Percentiles rank a stretch among this genome's conserved stretches.
Conservation (phyloP, 2,888 invertebrate genomes). For the Rugalucina vietnamica region DNA sequence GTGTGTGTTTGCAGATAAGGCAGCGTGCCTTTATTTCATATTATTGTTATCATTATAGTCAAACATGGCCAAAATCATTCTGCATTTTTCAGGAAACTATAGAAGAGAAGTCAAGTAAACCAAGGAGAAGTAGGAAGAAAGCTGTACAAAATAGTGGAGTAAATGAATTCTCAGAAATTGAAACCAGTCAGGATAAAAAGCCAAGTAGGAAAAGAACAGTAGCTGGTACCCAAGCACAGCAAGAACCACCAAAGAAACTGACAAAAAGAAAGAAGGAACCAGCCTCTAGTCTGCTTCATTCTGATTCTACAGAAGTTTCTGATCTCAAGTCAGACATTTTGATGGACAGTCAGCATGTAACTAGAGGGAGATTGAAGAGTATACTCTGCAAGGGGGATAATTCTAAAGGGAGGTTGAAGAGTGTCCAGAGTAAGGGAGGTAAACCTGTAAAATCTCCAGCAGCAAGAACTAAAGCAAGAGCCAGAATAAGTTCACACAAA, state of each 20-base stretch:
- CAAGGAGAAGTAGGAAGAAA: neutral
- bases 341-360: neutral
- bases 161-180: neutral
- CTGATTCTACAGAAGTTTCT: neutral
- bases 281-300: too few relatives aligned
- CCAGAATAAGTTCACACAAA: too few relatives aligned
- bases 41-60: too few relatives aligned
- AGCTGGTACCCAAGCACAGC: too few relatives aligned
- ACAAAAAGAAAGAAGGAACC: neutral
- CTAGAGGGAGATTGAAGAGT: neutral
- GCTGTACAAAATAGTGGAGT: too few relatives aligned
- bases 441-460: neutral
- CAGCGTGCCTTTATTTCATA: too few relatives aligned
- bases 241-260: neutral
- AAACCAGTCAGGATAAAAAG: neutral
- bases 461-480: neutral
- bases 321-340: neutral
- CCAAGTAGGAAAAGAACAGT: neutral
- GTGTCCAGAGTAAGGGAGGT: neutral
- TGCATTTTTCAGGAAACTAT: neutral
- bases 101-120: too few relatives aligned
- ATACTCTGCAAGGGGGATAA: neutral
- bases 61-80: too few relatives aligned
- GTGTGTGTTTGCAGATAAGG: too few relatives aligned
- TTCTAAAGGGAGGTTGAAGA: neutral